Evolutionary conservation across 2,888 invertebrate species (phyloP), one percentile per base, ranked within the genome.

Genomic region (Leptodirus hochenwartii): DNA sequence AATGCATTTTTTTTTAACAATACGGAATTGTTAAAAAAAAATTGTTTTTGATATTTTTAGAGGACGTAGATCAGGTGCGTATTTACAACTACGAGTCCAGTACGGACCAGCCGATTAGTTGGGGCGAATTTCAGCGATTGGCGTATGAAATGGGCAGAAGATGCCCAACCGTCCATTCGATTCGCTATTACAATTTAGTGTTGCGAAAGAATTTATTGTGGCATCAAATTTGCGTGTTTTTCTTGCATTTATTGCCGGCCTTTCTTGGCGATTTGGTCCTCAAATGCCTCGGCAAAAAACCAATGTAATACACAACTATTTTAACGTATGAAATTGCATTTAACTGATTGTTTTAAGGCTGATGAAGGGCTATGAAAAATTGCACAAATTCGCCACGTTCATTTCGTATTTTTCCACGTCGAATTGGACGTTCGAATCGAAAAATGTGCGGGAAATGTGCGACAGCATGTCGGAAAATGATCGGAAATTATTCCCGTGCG

Each of bases 81-180:
- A 72, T 93, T 36, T 88, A 82, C 59, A 85, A 91, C 55, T 85
- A 71, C 53, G 84, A 85, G 6, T 80, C 88, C 0, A 81, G 85
- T 0, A 66, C 68, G 3, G 72, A 82, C 40, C 82, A 85, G 43
- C 81, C 84, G 0, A 59, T 88, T 29, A 76, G 69, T 1, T 91
- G 87, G 82, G 71, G 68, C 0, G 54, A 71, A 12, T 64, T 74
- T 35, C 70, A 73, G 35, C 55, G 60, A 0, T 45, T 62, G 34
- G 69, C 69, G 26, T 51, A 58, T 9, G 63, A 60, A 34, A 58
- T 68, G 36, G 70, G 69, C 1, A 37, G 54, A 2, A 41, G 55
- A 20, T 63, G 60, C 20, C 78, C 79, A 0, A 62, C 75, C 1
- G 56, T 54, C 0, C 65, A 67, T 38, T 69, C 74, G 29, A 65